These are phyloP conservation scores for Eupsilia transversa DNA, from an alignment of 2,888 invertebrate genomes.

Conservation along the genomic window DNA sequence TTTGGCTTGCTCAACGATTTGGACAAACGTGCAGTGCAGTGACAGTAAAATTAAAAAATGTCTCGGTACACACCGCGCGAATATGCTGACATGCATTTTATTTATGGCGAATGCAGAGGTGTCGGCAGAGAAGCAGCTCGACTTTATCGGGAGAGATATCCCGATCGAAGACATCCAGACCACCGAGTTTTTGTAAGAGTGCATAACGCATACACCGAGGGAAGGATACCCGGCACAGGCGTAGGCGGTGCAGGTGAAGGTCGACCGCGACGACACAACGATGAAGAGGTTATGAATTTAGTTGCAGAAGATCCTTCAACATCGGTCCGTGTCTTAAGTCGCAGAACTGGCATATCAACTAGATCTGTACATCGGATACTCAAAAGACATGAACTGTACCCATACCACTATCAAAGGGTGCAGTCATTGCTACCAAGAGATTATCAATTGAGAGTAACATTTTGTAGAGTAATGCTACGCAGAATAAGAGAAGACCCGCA, in stretches of 20 bases:
- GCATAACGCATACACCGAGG: not conserved
- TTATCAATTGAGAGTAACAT: not conserved
- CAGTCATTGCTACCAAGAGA: not conserved
- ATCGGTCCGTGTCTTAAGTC: not conserved
- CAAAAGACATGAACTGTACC: not conserved
- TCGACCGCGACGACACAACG: not conserved
- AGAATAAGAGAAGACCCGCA: not conserved
- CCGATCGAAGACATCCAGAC: not conserved
- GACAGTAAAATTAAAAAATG: too few relatives aligned
- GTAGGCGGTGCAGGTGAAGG: not conserved
- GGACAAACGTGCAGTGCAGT: too few relatives aligned
- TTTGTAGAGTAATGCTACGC: not conserved
- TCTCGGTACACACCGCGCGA: not conserved
- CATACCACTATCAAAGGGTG: slow-evolving; percentile 1
- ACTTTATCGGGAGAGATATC: not conserved
- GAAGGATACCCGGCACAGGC: not conserved
- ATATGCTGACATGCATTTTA: slow-evolving; percentile 4
- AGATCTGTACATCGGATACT: not conserved
- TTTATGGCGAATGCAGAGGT: not conserved
- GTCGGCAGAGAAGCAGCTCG: too few relatives aligned
- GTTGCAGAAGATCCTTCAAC: not conserved
- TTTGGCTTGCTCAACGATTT: too few relatives aligned
- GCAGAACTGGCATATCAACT: slow-evolving; percentile 1
- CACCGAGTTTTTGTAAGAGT: not conserved
- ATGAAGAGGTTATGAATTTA: not conserved